These are phyloP conservation scores for Leucoraja ocellata DNA, from an alignment of 2,797 vertebrate genomes.

Conservation along the genomic window DNA sequence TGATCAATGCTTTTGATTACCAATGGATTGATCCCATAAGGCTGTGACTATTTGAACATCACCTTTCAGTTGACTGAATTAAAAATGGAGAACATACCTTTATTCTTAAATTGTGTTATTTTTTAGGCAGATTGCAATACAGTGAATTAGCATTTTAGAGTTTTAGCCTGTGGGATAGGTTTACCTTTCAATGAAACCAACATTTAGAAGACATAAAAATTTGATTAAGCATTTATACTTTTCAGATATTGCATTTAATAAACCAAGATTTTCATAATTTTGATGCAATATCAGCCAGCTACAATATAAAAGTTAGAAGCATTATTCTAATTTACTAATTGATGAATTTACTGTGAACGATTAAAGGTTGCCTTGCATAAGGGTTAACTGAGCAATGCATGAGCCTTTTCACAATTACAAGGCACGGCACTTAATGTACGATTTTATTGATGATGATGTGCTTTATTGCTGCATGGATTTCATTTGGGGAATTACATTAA, in stretches of 20 bases:
- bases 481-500: neutral
- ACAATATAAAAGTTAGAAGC: neutral
- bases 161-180: neutral
- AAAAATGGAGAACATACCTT: neutral
- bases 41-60: neutral
- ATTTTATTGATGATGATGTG: constrained; percentile 8
- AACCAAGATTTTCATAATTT: neutral
- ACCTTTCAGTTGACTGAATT: neutral
- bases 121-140: neutral
- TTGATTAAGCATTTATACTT: neutral
- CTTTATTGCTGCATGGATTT: neutral
- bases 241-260: neutral
- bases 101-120: neutral
- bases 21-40: neutral
- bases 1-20: neutral
- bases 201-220: neutral
- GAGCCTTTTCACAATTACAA: neutral
- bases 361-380: neutral
- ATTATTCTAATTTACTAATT: neutral
- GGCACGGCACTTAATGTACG: neutral
- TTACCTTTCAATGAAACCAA: neutral
- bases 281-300: neutral
- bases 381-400: neutral
- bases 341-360: neutral
- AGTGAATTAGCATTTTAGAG: neutral